Evolutionary conservation across 2,113 vertebrate species (phyloP), one percentile per base, ranked within the genome.

Genomic region (Condylura cristata): DNA sequence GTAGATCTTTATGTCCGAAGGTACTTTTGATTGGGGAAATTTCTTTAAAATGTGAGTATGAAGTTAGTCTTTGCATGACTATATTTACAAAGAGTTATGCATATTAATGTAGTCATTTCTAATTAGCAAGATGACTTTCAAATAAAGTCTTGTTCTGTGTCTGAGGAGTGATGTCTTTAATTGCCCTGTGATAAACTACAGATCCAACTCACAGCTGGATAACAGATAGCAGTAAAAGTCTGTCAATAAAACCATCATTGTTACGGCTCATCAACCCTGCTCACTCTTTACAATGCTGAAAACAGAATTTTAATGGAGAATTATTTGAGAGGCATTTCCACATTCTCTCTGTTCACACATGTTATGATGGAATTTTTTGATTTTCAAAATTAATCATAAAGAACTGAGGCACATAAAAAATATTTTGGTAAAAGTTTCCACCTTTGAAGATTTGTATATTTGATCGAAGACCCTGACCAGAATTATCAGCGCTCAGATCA

Each of bases 91-190:
- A 96, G 86, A 97, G 66, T 93, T 95, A 89, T 94, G 86, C 93
- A 97, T 94, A 96, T 93, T 97, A 96, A 97, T 94, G 44, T 83
- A 85, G 94, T 96, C 86, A 76, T 89, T 97, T 86, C 96, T 97
- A 96, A 97, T 98, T 97, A 98, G 94, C 96, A 97, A 95, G 97
- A 96, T 85, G 95, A 93, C 97, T 98, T 97, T 97, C 95, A 97
- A 96, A 97, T 95, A 97, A 98, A 94, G 91, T 94, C 85, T 94
- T 94, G 96, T 94, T 78, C 2, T 53, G 39, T 76, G 53, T 96
- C 97, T 98, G 97, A 98, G 97, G 97, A 98, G 94, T 93, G 97
- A 66, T 32, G 71, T 89, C 83, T 96, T 93, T 93, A 95, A 97
- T 97, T 97, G 97, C 89, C 96, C 88, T 63, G 75, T 92, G 96